phyloP scores from a whole-genome alignment of 2,888 invertebrate species.

The Pomacea canaliculata region DNA sequence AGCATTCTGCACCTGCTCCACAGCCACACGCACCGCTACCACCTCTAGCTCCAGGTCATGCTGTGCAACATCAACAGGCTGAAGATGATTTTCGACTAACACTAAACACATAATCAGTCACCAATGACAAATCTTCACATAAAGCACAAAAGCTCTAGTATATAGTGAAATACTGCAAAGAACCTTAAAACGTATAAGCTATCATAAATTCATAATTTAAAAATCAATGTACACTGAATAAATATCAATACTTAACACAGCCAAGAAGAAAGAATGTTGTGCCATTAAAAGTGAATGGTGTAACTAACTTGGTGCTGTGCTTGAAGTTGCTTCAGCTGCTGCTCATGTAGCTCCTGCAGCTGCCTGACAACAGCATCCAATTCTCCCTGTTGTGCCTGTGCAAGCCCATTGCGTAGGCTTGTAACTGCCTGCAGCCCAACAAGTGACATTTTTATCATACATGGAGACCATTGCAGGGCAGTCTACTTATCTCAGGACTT shows the following conservation, averaged over 20 bases:
- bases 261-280: too few relatives aligned
- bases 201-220: too few relatives aligned
- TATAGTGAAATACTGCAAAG: too few relatives aligned
- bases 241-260: too few relatives aligned
- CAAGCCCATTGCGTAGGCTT: slow-evolving; percentile 44
- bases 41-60: slow-evolving; percentile 55
- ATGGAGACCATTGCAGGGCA: background rate
- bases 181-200: too few relatives aligned
- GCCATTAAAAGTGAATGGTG: background rate
- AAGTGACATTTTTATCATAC: background rate
- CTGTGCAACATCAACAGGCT: slow-evolving; percentile 32
- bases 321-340: slow-evolving; percentile 46
- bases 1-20: slow-evolving; percentile 56
- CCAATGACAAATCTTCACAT: too few relatives aligned
- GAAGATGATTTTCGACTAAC: too few relatives aligned
- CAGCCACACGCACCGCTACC: slow-evolving; percentile 50
- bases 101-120: too few relatives aligned
- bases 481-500: background rate
- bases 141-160: too few relatives aligned
- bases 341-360: slow-evolving; percentile 48
- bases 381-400: slow-evolving; percentile 48
- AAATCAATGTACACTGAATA: too few relatives aligned
- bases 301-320: slow-evolving; percentile 46
- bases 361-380: slow-evolving; percentile 51
- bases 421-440: slow-evolving; percentile 20